These are phyloP conservation scores for Prochilodus magdalenae DNA, from an alignment of 2,113 vertebrate species.

Conservation along the genomic window DNA sequence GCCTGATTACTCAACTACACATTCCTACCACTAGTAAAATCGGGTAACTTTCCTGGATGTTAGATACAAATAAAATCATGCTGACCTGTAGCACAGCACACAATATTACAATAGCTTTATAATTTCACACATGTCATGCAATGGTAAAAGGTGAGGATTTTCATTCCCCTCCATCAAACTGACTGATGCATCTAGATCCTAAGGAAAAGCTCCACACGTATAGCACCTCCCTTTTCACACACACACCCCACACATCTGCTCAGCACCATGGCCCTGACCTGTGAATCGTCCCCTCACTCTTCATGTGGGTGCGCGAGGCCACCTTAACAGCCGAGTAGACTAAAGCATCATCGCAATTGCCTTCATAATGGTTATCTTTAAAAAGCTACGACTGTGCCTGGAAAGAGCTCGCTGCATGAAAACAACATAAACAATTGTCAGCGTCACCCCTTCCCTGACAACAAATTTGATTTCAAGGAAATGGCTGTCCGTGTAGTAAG, in stretches of 20 bases:
- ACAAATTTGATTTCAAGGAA: constrained; percentile 75
- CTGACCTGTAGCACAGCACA: background rate
- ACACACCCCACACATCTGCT: background rate
- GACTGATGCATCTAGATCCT: constrained; percentile 10
- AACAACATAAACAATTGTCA: constrained; percentile 33
- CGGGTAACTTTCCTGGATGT: background rate
- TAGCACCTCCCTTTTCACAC: background rate
- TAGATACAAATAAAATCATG: background rate
- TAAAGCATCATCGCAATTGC: background rate
- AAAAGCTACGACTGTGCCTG: background rate
- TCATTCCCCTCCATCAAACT: constrained; percentile 4
- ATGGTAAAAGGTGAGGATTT: background rate
- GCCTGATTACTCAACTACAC: too few relatives aligned
- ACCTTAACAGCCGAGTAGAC: constrained; percentile 8
- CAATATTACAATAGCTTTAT: background rate
- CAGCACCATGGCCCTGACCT: constrained; percentile 24
- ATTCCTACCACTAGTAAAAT: background rate
- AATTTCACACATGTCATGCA: background rate
- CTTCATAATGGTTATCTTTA: constrained; percentile 13
- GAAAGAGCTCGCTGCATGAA: constrained; percentile 16
- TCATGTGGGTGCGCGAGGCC: background rate
- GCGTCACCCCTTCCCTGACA: constrained; percentile 33
- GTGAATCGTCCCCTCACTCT: background rate
- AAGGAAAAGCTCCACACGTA: background rate
- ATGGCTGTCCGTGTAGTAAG: constrained; percentile 73